These are phyloP conservation scores for Steinernema carpocapsae DNA, from an alignment of 2,888 invertebrate species.

Conservation along the genomic window DNA sequence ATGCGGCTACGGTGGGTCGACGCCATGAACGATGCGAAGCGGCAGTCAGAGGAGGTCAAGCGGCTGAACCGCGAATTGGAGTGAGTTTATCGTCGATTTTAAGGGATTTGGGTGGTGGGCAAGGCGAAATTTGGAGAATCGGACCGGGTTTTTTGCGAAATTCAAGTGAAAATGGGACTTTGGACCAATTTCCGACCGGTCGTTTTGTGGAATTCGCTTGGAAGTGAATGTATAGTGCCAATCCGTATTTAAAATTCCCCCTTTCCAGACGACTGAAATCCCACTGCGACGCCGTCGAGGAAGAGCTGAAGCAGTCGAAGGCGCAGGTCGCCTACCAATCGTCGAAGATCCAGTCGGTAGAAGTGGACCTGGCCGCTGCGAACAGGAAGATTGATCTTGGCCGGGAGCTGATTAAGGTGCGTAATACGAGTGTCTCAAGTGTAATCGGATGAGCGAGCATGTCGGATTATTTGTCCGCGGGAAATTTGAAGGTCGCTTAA, in stretches of 20 bases:
- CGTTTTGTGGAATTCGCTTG: no score
- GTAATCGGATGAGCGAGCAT: no score
- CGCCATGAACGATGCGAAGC: not conserved
- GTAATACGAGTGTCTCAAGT: not conserved
- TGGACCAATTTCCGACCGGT: no score
- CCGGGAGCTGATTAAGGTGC: slow-evolving; percentile 6
- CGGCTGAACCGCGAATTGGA: slow-evolving; percentile 2
- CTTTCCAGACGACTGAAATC: not conserved
- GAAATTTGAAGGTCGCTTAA: no score
- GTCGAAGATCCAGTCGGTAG: not conserved
- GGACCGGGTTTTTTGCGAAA: no score
- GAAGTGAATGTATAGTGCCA: no score
- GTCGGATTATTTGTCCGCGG: no score
- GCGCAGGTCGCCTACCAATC: slow-evolving; percentile 7
- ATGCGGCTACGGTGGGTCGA: not conserved
- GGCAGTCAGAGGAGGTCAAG: not conserved
- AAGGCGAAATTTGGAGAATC: no score
- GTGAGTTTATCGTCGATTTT: slow-evolving; percentile 7
- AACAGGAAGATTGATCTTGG: slow-evolving; percentile 13
- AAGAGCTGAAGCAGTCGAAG: slow-evolving; percentile 19
- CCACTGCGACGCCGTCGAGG: slow-evolving; percentile 21
- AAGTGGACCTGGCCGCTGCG: slow-evolving; percentile 3
- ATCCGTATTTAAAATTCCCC: no score
- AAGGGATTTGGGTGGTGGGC: no score
- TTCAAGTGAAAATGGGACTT: no score